Evolutionary conservation across 2,888 invertebrate species (phyloP).

Genomic region (Drosophila histrio): DNA sequence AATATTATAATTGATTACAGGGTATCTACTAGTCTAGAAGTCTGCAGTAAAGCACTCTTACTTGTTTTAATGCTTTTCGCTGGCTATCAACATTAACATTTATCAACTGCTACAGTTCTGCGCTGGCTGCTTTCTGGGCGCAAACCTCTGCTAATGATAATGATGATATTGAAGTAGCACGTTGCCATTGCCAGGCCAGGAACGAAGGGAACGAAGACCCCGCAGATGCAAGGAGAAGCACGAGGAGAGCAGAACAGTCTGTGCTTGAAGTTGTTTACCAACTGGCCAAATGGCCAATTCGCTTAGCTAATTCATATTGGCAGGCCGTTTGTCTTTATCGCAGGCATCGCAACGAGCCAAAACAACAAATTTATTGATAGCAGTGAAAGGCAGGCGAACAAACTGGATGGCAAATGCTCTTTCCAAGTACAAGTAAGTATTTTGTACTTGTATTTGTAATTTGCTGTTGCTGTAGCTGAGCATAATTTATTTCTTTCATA

Average conservation of each 20-base stretch:
- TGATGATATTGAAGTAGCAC: slow-evolving; percentile 71
- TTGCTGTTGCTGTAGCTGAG: slow-evolving; percentile 29
- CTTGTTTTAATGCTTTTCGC: slow-evolving; percentile 47
- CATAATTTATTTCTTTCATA: slow-evolving; percentile 77
- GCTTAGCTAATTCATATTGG: slow-evolving; percentile 77
- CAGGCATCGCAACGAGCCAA: slow-evolving; percentile 59
- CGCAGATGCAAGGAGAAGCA: background rate
- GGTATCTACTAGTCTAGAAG: background rate
- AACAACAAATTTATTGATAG: slow-evolving; percentile 74
- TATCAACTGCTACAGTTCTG: slow-evolving; percentile 75
- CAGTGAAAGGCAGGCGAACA: slow-evolving; percentile 70
- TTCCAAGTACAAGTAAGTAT: slow-evolving; percentile 26
- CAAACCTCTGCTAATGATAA: slow-evolving; percentile 74
- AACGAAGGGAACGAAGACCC: slow-evolving; percentile 9
- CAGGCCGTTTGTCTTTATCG: slow-evolving; percentile 77
- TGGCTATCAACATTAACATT: slow-evolving; percentile 77
- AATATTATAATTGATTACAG: background rate
- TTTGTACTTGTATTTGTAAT: slow-evolving; percentile 36
- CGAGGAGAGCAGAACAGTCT: background rate
- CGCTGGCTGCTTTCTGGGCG: slow-evolving; percentile 52
- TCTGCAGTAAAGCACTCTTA: background rate
- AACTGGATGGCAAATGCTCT: slow-evolving; percentile 35
- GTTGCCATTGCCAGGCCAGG: slow-evolving; percentile 23
- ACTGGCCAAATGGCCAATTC: slow-evolving; percentile 74
- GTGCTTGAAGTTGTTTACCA: slow-evolving; percentile 60